Base-by-base conservation (phyloP, 1,140 invertebrate genomes). In the Procambarus clarkii region DNA sequence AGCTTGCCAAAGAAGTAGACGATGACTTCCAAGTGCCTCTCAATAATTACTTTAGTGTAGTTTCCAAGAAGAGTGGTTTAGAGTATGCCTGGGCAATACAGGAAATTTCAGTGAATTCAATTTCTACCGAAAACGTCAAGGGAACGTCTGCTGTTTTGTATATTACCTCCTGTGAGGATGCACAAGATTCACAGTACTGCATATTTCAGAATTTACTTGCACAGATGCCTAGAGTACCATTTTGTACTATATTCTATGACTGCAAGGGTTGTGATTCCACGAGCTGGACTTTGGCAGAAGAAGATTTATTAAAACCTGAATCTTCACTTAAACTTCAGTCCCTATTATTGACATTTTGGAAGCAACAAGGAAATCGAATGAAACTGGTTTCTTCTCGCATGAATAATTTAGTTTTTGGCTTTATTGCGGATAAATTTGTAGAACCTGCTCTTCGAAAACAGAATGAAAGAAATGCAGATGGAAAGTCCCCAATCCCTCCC, bases 91-190 rank as follows among this genome's bases (percentile, higher is more conserved):
- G 82, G 50, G 82, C 78, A 2, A 24, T 91, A 24, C 34, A 11
- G 15, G 89, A 91, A 50, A 24, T 79, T 5, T 69, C 44, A 0
- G 50, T 69, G 7, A 11, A 78, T 34, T 11, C 54, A 18, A 9
- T 86, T 4, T 46, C 74, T 8, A 0, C 54, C 48, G 54, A 60
- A 15, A 74, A 85, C 2, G 13, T 69, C 9, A 79, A 4, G 21
- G 80, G 91, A 46, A 80, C 85, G 50, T 88, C 91, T 45, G 34
- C 78, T 45, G n/a, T 92, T 5, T 13, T 92, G 54, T 88, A 88
- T 54, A 81, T 92, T 18, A 77, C 87, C 3, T 74, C 87, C 7
- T 46, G 46, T 50, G 2, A 7, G 58, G 48, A 34, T 13, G 74
- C 45, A 34, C 7, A 81, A 76, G 77, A 64, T 18, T 34, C 58